Evolutionary conservation across 2,113 vertebrate species (phyloP), one percentile per base, ranked within the genome.

Genomic region (Neoarius graeffei): DNA sequence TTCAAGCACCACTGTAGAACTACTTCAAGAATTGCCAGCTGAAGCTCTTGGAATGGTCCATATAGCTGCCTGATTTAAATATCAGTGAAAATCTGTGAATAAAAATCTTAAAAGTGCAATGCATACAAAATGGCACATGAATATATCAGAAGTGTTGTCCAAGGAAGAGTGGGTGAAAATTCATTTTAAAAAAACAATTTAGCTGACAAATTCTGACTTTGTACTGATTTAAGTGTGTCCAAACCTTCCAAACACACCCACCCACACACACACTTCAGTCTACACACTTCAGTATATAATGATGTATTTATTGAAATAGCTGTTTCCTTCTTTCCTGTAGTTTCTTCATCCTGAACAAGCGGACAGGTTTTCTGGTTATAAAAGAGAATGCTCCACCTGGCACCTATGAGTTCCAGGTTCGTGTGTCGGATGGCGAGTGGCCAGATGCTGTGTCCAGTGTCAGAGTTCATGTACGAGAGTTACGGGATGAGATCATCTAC

Each of bases 401-500:
- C 81, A 94, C 88, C 86, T 96, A 97, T 84, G 93, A 96, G 77
- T 95, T 98, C 90, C 95, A 95, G 93, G 94, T 98, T 52, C 95
- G 94, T 35, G 96, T 98, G 88, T 96, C 97, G 8, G 97, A 98
- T 90, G 96, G 95, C 27, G 89, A 97, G 81, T 98, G 97, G 96
- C 96, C 96, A 20, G 97, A 98, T 82, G 96, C 93, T 8, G 54
- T 96, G 81, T 97, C 96, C 84, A 94, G 93, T 7, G 94, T 97
- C 35, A 92, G 92, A 1, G 95, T 97, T 59, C 93, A 96, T 0
- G 95, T 97, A n/a, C 94, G 92, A 92, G 96, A 97, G 88, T 92
- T 98, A 88, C 94, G 94, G 56, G 95, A 96, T 4, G 97, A 97
- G 81, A 95, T 95, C 86, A 93, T 98, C 91, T 93, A 95, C 90